Evolutionary conservation across 2,888 invertebrate genomes (phyloP), one percentile per base, ranked within the genome.

Genomic region (Eristalinus sepulchralis): DNA sequence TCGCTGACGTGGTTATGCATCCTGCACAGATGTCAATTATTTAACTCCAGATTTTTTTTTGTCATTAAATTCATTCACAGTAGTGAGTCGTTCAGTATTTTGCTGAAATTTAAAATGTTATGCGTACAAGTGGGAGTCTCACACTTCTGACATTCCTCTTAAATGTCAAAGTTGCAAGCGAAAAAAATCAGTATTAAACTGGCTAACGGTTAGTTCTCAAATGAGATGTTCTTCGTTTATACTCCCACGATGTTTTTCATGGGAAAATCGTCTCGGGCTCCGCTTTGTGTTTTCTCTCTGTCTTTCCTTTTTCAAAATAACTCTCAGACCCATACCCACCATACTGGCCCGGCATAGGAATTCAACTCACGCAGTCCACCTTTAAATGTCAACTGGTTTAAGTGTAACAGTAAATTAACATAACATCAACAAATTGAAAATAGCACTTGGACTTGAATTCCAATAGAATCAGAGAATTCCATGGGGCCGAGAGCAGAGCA

Each of bases 301-400:
- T n/a, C n/a, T 3, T 39, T n/a, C 8, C 2, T 17, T 6, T 17
- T n/a, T 8, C 8, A n/a, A 47, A 47, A 47, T 47, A 47, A 47
- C 47, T 47, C 17, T 17, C 17, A 47, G 0, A 8, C 47, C 47
- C 47, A 17, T 0, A 47, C n/a, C n/a, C 1, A n/a, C 39, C 39
- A n/a, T 47, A 6, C 27, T 27, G n/a, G 47, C 47, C 17, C 17
- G 17, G 6, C 17, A 17, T 2, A 17, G 3, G 17, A 1, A 47
- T 47, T 47, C 47, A 47, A 17, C 47, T 17, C 81, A 81, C 84
- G 81, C 79, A 80, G 68, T 81, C 68, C 76, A 62, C 27, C 68
- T 59, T 81, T 24, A 85, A 85, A 85, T 85, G 85, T 81, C 85
- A 81, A 85, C 81, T 81, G 67, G 72, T 77, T 81, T 68, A 85